Percentiles rank a stretch among this genome's conserved stretches.
These are phyloP conservation scores for Salvelinus sp. DNA, from an alignment of 2,113 vertebrate genomes.

Conservation along the genomic window DNA sequence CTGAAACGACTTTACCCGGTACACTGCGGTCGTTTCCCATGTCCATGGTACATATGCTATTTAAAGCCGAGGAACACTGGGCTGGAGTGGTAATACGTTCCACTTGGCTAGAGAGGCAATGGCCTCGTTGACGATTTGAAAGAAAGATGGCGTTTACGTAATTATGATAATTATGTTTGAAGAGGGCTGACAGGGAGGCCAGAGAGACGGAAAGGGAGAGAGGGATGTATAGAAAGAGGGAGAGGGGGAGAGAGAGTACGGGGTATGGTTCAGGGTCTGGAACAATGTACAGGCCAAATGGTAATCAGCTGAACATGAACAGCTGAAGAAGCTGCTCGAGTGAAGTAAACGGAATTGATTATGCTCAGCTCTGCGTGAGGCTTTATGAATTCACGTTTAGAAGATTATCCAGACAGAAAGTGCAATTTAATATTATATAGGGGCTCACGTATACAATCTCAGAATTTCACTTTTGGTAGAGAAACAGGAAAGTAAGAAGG, in stretches of 20 bases:
- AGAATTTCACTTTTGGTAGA: too few species aligned
- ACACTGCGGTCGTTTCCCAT: not conserved
- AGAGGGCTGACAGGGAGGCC: constrained; percentile 40
- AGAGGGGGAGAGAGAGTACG: not conserved
- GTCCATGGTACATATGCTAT: not conserved
- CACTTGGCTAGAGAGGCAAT: constrained; percentile 43
- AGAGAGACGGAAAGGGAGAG: constrained; percentile 2
- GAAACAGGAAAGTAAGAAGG: too few species aligned
- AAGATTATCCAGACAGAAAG: too few species aligned
- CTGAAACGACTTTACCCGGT: not conserved
- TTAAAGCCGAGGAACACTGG: not conserved
- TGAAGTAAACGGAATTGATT: too few species aligned
- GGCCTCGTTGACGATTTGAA: constrained; percentile 31
- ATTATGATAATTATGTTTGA: constrained; percentile 61
- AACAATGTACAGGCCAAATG: too few species aligned
- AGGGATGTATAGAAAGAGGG: not conserved
- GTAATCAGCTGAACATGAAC: too few species aligned
- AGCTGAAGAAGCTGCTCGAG: too few species aligned
- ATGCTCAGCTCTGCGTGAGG: too few species aligned
- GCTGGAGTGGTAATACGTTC: not conserved
- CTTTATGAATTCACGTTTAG: too few species aligned
- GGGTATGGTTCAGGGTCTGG: too few species aligned
- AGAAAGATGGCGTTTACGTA: constrained; percentile 48
- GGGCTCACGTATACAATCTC: too few species aligned
- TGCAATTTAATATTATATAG: too few species aligned